Evolutionary conservation across 2,797 vertebrate genomes (phyloP).

Genomic region (Trematomus bernacchii): DNA sequence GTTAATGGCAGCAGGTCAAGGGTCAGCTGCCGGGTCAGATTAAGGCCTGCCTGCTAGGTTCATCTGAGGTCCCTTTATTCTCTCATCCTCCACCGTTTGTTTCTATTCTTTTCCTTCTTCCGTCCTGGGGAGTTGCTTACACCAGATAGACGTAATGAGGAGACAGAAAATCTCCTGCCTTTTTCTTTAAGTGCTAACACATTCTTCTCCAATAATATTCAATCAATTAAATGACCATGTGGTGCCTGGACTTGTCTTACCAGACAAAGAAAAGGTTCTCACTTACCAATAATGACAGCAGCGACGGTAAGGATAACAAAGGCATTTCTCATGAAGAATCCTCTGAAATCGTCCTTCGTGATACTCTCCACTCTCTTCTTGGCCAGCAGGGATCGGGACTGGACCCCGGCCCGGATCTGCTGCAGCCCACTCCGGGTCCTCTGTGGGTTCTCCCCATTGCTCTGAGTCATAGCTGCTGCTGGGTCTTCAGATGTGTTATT

Average conservation of each 20-base stretch:
- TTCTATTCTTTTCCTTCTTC: conserved; percentile 45
- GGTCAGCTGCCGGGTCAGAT: conserved; percentile 57
- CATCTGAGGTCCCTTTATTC: conserved; percentile 42
- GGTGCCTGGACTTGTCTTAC: not conserved
- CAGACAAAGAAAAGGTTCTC: not conserved
- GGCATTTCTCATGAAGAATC: conserved; percentile 90
- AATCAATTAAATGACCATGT: not conserved
- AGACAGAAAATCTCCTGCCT: conserved; percentile 23
- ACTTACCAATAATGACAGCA: conserved; percentile 94
- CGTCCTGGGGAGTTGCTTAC: conserved; percentile 11
- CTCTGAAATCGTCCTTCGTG: conserved; percentile 88
- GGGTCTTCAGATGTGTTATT: conserved; percentile 17
- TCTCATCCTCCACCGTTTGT: conserved; percentile 30
- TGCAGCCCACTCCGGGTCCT: conserved; percentile 85
- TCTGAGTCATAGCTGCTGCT: conserved; percentile 87
- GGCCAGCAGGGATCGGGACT: conserved; percentile 87
- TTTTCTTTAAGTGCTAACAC: conserved; percentile 15
- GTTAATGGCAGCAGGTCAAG: conserved; percentile 67
- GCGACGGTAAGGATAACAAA: conserved; percentile 94
- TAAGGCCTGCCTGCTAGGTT: conserved; percentile 36
- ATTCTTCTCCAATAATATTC: not conserved
- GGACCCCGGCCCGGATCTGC: conserved; percentile 89
- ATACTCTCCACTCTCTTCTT: conserved; percentile 92
- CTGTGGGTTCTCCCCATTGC: conserved; percentile 88
- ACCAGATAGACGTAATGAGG: conserved; percentile 25